Conservation (phyloP, 2,888 invertebrate genomes). For the Melanotus villosus region DNA sequence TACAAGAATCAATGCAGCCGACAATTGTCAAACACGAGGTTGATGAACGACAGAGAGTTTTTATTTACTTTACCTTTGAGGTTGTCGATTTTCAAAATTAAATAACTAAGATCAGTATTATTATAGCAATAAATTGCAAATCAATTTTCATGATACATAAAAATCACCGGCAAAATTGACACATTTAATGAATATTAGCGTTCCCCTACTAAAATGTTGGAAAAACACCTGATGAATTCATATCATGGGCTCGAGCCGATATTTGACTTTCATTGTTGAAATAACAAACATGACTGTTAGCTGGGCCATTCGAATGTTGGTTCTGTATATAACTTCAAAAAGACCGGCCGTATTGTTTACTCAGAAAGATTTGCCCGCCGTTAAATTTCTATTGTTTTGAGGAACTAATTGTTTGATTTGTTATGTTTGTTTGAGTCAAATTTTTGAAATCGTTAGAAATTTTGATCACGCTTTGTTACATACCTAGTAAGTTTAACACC, state of each 20-base stretch:
- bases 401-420: conserved; percentile 33
- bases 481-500: too few species aligned
- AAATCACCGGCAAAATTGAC: too few species aligned
- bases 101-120: too few species aligned
- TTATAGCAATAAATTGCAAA: too few species aligned
- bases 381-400: conserved; percentile 45
- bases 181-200: not conserved
- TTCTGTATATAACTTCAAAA: conserved; percentile 42
- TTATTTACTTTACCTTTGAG: too few species aligned
- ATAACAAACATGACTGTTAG: conserved; percentile 41
- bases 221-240: conserved; percentile 14
- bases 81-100: too few species aligned
- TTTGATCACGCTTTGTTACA: not conserved
- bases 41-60: too few species aligned
- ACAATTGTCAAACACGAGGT: too few species aligned
- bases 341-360: conserved; percentile 41
- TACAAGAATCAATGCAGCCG: too few species aligned
- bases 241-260: conserved; percentile 37
- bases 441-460: conserved; percentile 26
- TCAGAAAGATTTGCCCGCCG: conserved; percentile 34
- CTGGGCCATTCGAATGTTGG: conserved; percentile 42
- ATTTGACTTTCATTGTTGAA: conserved; percentile 43
- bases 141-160: too few species aligned
- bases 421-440: conserved; percentile 9
- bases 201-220: not conserved